Evolutionary conservation across 2,888 invertebrate species (phyloP).

Genomic region (Hyposoter didymator): DNA sequence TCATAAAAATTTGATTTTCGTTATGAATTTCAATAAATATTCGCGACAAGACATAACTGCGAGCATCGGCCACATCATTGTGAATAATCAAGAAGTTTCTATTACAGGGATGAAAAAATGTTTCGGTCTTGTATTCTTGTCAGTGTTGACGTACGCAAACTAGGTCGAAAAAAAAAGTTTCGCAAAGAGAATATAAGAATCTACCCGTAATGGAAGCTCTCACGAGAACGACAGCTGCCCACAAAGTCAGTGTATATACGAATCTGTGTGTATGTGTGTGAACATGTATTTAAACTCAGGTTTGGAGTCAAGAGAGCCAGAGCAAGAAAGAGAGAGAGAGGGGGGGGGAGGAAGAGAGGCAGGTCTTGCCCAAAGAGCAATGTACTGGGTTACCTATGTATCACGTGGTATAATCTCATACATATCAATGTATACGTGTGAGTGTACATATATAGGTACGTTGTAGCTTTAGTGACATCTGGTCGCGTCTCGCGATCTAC

Average conservation of each 20-base stretch:
- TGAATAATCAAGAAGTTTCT: slow-evolving; percentile 4
- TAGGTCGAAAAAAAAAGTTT: slow-evolving; percentile 54
- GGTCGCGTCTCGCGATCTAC: slow-evolving; percentile 66
- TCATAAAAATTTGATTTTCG: too few species aligned
- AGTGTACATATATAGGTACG: slow-evolving; percentile 26
- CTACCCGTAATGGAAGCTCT: slow-evolving; percentile 51
- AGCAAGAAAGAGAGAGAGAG: slow-evolving; percentile 33
- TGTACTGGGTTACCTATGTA: slow-evolving; percentile 47
- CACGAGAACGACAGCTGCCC: slow-evolving; percentile 63
- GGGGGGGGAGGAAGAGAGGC: slow-evolving; percentile 37
- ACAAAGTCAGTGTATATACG: slow-evolving; percentile 29
- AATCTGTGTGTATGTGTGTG: not conserved
- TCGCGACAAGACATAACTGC: not conserved
- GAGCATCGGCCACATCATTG: not conserved
- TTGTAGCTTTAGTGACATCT: slow-evolving; percentile 65
- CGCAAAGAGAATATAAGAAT: slow-evolving; percentile 63
- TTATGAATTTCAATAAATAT: not conserved
- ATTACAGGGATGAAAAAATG: not conserved
- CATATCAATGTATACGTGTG: slow-evolving; percentile 30
- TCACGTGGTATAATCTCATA: slow-evolving; percentile 50
- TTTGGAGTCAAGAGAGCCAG: slow-evolving; percentile 35
- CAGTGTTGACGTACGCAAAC: slow-evolving; percentile 10
- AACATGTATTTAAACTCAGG: slow-evolving; percentile 6
- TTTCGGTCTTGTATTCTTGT: not conserved
- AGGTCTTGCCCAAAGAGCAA: slow-evolving; percentile 41